phyloP scores from a whole-genome alignment of 2,113 vertebrate genomes.

The Amblyornis subalaris region DNA sequence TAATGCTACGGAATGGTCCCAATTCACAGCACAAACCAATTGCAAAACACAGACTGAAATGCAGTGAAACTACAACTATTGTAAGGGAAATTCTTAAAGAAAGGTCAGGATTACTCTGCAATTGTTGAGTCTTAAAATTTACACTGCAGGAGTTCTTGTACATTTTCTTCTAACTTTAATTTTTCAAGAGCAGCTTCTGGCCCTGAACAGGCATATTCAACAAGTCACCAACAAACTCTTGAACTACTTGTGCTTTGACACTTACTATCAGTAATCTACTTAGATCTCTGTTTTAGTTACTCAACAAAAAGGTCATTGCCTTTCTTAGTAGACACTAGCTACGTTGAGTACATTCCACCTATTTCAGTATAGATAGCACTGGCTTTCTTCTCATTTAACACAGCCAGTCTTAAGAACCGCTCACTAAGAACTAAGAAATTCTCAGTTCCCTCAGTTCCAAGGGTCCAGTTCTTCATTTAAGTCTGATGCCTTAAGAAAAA shows the following conservation, averaged over 20 bases:
- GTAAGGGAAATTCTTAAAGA: neutral
- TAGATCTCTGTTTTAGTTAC: neutral
- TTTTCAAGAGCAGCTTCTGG: neutral
- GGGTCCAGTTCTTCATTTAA: neutral
- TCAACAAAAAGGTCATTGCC: neutral
- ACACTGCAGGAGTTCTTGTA: neutral
- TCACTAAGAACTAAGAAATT: neutral
- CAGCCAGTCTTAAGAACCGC: neutral
- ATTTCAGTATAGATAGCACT: neutral
- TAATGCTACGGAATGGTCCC: rapidly evolving
- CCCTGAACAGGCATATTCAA: neutral
- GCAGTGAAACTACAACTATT: neutral
- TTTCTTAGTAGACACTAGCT: neutral
- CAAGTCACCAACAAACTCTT: neutral
- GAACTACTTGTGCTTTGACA: neutral
- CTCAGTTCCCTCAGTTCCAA: neutral
- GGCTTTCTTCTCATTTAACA: neutral
- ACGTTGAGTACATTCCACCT: neutral
- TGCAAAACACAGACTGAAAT: neutral
- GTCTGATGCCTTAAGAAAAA: neutral
- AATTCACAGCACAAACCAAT: neutral
- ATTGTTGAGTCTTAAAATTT: neutral
- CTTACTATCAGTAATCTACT: neutral
- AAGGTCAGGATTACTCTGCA: neutral
- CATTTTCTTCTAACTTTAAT: neutral